These are phyloP conservation scores for Coranthus polyacanthus DNA, from an alignment of 2,797 vertebrate species.

Conservation along the genomic window DNA sequence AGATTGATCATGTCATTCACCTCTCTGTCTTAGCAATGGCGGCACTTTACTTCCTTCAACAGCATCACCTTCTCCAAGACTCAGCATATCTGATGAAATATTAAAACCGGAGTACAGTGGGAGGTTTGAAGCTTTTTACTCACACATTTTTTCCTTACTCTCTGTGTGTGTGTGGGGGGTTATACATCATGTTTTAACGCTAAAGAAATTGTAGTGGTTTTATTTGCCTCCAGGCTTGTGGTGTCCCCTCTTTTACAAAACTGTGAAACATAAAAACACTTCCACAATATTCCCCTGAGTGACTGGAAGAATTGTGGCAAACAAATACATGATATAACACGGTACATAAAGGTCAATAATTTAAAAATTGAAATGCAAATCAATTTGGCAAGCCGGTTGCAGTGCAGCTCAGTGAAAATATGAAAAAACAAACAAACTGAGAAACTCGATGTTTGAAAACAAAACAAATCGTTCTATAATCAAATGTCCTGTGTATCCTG, in stretches of 20 bases:
- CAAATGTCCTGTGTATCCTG: neutral
- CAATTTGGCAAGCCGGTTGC: neutral
- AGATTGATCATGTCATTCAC: conserved; percentile 21
- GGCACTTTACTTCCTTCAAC: conserved; percentile 49
- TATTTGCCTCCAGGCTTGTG: conserved; percentile 14
- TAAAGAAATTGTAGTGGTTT: conserved; percentile 46
- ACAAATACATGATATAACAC: conserved; percentile 37
- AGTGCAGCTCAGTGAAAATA: conserved; percentile 1
- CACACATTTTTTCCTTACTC: conserved; percentile 29
- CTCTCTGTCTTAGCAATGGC: conserved; percentile 39
- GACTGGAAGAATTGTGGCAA: conserved; percentile 4
- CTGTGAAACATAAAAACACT: conserved; percentile 53
- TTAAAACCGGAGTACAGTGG: conserved; percentile 40
- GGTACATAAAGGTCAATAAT: conserved; percentile 41
- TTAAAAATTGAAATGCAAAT: conserved; percentile 45
- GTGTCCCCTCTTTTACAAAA: conserved; percentile 29
- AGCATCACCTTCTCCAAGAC: conserved; percentile 27
- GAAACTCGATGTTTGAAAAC: conserved; percentile 2
- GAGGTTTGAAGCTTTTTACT: conserved; percentile 43
- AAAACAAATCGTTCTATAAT: conserved; percentile 11
- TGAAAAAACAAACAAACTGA: neutral
- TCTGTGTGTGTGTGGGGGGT: conserved; percentile 13
- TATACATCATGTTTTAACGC: conserved; percentile 46
- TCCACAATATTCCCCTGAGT: conserved; percentile 17
- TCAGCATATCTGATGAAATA: conserved; percentile 50